Percentiles rank a stretch among this genome's conserved stretches.
phyloP scores from a whole-genome alignment of 1,140 invertebrate species.

The Acromyrmex charruanus region DNA sequence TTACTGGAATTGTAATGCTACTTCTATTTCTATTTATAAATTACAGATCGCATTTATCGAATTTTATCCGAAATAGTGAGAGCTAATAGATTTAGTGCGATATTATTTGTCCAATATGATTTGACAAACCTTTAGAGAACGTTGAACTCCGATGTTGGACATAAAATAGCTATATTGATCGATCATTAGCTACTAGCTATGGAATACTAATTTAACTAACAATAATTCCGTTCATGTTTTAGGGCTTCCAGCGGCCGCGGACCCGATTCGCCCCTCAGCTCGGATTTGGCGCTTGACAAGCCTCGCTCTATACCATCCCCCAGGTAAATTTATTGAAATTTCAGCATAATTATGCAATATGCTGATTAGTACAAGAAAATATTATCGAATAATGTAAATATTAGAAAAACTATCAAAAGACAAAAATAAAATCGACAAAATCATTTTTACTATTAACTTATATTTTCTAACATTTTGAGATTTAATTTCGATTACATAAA shows the following conservation, averaged over 20 bases:
- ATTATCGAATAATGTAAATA: too few species aligned
- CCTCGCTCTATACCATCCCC: conserved; percentile 80
- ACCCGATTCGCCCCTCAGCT: conserved; percentile 79
- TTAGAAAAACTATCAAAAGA: not conserved
- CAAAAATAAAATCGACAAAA: too few species aligned
- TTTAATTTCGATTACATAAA: not conserved
- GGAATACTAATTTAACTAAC: conserved; percentile 51
- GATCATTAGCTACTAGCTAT: conserved; percentile 8
- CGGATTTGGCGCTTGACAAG: conserved; percentile 81
- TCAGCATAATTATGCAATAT: not conserved
- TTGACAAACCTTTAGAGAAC: not conserved
- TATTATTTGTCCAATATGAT: not conserved
- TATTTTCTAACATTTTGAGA: not conserved
- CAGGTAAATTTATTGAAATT: conserved; percentile 74
- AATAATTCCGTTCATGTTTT: conserved; percentile 71
- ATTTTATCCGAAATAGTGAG: not conserved
- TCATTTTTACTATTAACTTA: not conserved
- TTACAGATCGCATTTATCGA: not conserved
- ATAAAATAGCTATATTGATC: not conserved
- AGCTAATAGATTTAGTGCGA: not conserved
- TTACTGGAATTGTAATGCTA: not conserved
- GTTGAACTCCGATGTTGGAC: not conserved
- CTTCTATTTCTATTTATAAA: not conserved
- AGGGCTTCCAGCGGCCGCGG: conserved; percentile 84
- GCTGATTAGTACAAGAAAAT: not conserved